Percentiles rank a stretch among this genome's conserved stretches.
Evolutionary conservation across 2,888 invertebrate species (phyloP).

Genomic region (Xestia rhomboidea): DNA sequence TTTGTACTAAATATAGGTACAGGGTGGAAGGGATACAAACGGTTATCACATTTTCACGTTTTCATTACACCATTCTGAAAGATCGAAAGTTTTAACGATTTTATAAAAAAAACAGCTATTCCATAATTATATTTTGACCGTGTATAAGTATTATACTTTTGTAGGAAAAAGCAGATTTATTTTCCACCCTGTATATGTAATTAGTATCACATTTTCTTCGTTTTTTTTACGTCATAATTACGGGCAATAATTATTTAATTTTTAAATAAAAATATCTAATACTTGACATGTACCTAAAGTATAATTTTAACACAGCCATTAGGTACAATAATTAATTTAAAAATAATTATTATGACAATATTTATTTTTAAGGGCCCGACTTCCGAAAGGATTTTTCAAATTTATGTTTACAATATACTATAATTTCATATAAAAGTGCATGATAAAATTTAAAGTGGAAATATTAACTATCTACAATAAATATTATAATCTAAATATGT

Average conservation of each 20-base stretch:
- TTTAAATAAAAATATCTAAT: background rate
- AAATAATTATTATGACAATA: background rate
- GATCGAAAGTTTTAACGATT: no score
- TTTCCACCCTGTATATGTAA: background rate
- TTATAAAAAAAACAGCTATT: no score
- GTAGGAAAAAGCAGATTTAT: background rate
- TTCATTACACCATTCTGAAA: no score
- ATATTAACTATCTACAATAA: constrained; percentile 64
- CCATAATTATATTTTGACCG: no score
- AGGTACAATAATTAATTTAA: background rate
- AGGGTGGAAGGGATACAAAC: background rate
- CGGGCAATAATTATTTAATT: background rate
- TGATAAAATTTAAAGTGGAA: constrained; percentile 61
- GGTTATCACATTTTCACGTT: no score
- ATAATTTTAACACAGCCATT: background rate
- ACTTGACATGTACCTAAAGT: background rate
- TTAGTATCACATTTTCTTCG: background rate
- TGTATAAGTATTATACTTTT: no score
- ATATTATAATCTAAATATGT: constrained; percentile 59
- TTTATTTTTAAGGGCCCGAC: background rate
- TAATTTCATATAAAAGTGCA: constrained; percentile 64
- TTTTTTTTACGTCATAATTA: background rate
- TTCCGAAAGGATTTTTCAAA: background rate
- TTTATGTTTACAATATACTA: constrained; percentile 1
- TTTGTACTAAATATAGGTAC: background rate